These are phyloP conservation scores for Notoglanidium macrostoma DNA, from an alignment of 2,797 vertebrate genomes.

Conservation along the genomic window DNA sequence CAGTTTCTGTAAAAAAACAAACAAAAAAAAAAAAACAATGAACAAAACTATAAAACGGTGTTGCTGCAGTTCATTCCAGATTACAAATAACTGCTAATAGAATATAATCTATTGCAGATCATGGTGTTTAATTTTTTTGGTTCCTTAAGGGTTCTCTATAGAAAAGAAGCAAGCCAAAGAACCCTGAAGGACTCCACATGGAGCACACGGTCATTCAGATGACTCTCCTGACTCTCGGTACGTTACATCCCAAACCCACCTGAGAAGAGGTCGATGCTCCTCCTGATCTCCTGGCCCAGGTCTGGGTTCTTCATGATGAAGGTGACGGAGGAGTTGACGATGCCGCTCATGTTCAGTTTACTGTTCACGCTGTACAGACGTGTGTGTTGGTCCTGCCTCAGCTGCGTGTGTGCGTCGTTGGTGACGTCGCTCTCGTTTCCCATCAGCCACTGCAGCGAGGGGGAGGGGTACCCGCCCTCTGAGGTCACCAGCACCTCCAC, in stretches of 20 bases:
- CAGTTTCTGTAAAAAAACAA: neutral
- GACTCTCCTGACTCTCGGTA: neutral
- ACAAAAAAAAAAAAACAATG: neutral
- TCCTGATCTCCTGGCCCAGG: slow-evolving; percentile 55
- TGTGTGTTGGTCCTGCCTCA: slow-evolving; percentile 42
- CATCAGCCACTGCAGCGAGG: slow-evolving; percentile 57
- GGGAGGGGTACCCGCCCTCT: slow-evolving; percentile 56
- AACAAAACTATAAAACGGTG: neutral
- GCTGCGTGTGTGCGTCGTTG: slow-evolving; percentile 38
- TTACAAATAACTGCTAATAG: neutral
- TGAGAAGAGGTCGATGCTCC: slow-evolving; percentile 51
- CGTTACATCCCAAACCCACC: slow-evolving; percentile 34
- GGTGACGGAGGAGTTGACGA: slow-evolving; percentile 50
- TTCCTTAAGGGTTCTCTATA: neutral
- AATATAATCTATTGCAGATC: neutral
- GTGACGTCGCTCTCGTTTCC: slow-evolving; percentile 48
- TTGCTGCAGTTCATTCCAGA: neutral
- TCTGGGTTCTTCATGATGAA: slow-evolving; percentile 56
- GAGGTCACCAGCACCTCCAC: slow-evolving; percentile 57
- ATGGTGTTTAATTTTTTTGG: neutral
- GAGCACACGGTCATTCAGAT: neutral
- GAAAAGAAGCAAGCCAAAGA: neutral
- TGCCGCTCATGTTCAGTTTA: slow-evolving; percentile 36
- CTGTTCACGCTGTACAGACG: slow-evolving; percentile 57
- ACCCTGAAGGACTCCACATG: neutral